Evolutionary conservation across 2,113 vertebrate species (phyloP), one percentile per base, ranked within the genome.

Genomic region (Heteronetta atricapilla): DNA sequence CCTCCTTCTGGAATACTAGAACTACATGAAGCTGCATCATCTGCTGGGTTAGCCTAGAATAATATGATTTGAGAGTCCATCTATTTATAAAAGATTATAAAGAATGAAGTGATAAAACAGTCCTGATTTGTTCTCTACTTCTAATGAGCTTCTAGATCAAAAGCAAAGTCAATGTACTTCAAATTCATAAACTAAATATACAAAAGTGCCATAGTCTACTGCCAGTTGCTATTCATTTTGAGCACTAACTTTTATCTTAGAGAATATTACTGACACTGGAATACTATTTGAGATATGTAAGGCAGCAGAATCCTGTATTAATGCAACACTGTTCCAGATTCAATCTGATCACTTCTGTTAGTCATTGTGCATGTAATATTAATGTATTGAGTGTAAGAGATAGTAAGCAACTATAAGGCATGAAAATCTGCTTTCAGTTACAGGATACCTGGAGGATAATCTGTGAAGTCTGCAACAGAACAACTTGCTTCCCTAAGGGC

Each of bases 71-170:
- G 77, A 88, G 62, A 73, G 90, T 60, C 88, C 80, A 82, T 93
- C 96, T 96, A 95, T 94, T 92, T 92, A 94, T 96, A 94, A 95
- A 96, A 94, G 80, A 92, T 90, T 83, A 93, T 81, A 97, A 93
- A 81, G 64, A 86, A 8, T 56, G 94, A 88, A 88, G 44, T 81
- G 69, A 90, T 86, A 95, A 93, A 95, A n/a, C 93, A 72, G n/a
- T 26, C 34, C 76, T 96, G 92, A 78, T 94, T 95, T 96, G 90
- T 95, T 94, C 90, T 78, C 66, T 81, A 88, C 80, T 34, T 89
- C 93, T 96, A 95, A 96, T 95, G 88, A 96, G 91, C 77, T 86
- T 83, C 80, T 64, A 90, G 92, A 96, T 97, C 94, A 96, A 95
- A 96, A 91, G 69, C 69, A 50, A 82, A 92, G 79, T 88, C 86